Conservation (phyloP, 2,888 invertebrate species). For the Scaptomyza polygonia region DNA sequence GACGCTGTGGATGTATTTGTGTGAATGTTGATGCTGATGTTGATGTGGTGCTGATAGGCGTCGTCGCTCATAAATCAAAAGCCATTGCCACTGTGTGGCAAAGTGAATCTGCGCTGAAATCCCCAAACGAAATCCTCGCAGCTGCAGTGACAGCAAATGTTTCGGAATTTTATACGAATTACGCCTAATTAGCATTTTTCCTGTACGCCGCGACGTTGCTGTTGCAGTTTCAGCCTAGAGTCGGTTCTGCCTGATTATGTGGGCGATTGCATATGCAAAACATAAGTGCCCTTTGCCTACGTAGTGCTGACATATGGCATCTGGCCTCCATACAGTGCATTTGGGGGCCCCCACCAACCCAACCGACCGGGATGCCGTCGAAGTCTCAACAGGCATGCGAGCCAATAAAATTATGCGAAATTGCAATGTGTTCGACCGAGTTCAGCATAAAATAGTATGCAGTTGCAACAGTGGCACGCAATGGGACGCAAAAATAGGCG, state of each 20-base stretch:
- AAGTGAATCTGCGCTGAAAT: slow-evolving; percentile 10
- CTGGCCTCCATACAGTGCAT: slow-evolving; percentile 47
- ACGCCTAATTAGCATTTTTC: slow-evolving; percentile 80
- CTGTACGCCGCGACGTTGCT: neutral
- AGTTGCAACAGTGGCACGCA: slow-evolving; percentile 49
- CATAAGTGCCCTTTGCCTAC: slow-evolving; percentile 60
- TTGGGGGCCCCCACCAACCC: no score
- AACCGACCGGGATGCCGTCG: slow-evolving; percentile 24
- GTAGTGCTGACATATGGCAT: slow-evolving; percentile 26
- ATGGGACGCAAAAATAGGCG: slow-evolving; percentile 3
- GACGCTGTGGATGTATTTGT: slow-evolving; percentile 44
- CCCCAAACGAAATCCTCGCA: slow-evolving; percentile 1
- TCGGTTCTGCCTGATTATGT: slow-evolving; percentile 63
- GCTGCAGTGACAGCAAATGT: slow-evolving; percentile 66
- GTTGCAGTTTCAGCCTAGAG: neutral
- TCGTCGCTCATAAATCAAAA: slow-evolving; percentile 70
- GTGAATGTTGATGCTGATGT: slow-evolving; percentile 29
- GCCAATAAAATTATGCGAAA: slow-evolving; percentile 77
- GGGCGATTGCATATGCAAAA: slow-evolving; percentile 76
- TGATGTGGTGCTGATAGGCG: slow-evolving; percentile 70
- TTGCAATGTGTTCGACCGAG: slow-evolving; percentile 69
- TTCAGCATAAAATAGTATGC: no score
- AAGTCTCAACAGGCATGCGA: slow-evolving; percentile 21
- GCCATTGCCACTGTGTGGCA: slow-evolving; percentile 22
- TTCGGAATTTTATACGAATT: slow-evolving; percentile 81